Percentiles rank a stretch among this genome's conserved stretches.
phyloP scores from a whole-genome alignment of 2,888 invertebrate species.

The Geophilus truncorum region DNA sequence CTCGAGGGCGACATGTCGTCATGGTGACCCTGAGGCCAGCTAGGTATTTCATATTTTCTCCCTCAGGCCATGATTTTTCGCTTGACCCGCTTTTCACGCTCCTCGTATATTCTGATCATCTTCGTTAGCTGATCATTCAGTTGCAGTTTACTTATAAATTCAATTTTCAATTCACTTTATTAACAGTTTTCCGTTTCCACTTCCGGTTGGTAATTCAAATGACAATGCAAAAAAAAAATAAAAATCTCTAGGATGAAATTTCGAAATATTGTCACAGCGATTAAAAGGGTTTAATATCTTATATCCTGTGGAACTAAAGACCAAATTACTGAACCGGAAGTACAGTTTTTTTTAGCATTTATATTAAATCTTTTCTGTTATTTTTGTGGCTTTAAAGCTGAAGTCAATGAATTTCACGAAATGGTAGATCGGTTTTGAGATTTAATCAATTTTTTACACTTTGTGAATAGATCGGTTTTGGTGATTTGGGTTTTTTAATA shows the following conservation, averaged over 20 bases:
- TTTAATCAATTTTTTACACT: neutral
- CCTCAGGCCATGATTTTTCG: neutral
- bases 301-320: neutral
- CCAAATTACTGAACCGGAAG: no score
- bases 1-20: conserved; percentile 10
- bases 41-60: neutral
- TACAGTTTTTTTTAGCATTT: no score
- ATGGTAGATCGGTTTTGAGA: no score
- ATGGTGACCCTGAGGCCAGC: neutral
- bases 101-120: neutral
- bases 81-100: conserved; percentile 16
- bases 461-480: neutral
- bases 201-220: neutral
- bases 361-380: no score
- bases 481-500: neutral
- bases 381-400: no score
- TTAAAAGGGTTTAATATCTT: neutral
- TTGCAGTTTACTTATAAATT: neutral
- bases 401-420: no score
- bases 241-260: neutral
- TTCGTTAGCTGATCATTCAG: neutral
- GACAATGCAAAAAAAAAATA: neutral
- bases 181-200: neutral
- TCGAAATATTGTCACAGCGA: neutral
- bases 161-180: neutral